Conservation (phyloP, 1,140 invertebrate species). For the Aradophagus sp. region DNA sequence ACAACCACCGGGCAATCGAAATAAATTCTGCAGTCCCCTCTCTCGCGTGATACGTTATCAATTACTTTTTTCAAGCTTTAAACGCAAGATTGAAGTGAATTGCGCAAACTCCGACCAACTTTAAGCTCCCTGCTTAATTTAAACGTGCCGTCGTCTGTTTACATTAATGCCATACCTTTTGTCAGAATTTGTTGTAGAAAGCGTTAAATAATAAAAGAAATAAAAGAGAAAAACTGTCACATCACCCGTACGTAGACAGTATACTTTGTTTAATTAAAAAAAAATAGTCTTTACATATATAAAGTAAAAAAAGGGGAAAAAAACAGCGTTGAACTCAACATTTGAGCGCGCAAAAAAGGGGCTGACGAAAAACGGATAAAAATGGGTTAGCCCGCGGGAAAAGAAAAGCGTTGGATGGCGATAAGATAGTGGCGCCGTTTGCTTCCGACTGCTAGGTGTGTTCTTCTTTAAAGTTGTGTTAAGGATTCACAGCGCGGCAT, state of each 20-base stretch:
- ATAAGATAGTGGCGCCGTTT: slow-evolving; percentile 53
- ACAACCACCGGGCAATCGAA: too few species aligned
- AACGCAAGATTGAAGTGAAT: slow-evolving; percentile 41
- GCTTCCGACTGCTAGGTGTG: too few species aligned
- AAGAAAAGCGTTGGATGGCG: slow-evolving; percentile 34
- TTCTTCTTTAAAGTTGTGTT: slow-evolving; percentile 24
- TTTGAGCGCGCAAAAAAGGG: slow-evolving; percentile 23
- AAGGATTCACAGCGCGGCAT: too few species aligned
- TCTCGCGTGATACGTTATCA: slow-evolving; percentile 26
- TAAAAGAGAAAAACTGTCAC: too few species aligned
- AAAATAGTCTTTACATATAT: too few species aligned
- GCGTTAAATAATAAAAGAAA: slow-evolving; percentile 29
- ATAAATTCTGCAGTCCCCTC: too few species aligned
- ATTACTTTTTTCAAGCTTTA: slow-evolving; percentile 32
- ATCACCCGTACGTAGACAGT: too few species aligned
- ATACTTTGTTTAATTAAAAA: too few species aligned
- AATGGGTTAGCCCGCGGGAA: slow-evolving; percentile 53
- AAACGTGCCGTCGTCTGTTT: slow-evolving; percentile 32
- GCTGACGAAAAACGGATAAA: slow-evolving; percentile 68
- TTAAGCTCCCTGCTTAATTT: slow-evolving; percentile 24
- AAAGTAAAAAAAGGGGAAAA: too few species aligned
- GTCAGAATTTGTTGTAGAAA: slow-evolving; percentile 19
- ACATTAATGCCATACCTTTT: slow-evolving; percentile 24
- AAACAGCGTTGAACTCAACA: too few species aligned
- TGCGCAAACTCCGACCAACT: slow-evolving; percentile 35